Percentiles rank a stretch among this genome's conserved stretches.
These are phyloP conservation scores for Montipora sp. DNA, from an alignment of 64 coral and sea anemone species.

Conservation along the genomic window DNA sequence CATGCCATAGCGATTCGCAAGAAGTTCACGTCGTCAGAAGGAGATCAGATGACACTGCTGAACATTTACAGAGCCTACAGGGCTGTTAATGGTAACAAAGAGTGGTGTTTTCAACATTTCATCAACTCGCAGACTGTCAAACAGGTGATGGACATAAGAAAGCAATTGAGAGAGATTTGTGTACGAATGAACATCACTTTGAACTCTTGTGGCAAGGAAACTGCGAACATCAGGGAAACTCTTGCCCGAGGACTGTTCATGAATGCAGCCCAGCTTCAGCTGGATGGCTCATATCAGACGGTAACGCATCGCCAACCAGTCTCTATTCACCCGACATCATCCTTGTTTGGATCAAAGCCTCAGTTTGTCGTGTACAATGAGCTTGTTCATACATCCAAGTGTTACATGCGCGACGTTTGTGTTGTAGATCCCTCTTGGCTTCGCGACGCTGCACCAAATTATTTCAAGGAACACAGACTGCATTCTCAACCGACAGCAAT, in stretches of 20 bases:
- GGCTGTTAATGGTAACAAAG: constrained; percentile 70
- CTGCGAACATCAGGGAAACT: constrained; percentile 75
- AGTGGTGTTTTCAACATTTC: constrained; percentile 93
- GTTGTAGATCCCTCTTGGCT: constrained; percentile 91
- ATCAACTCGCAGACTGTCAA: constrained; percentile 91
- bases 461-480: constrained; percentile 85
- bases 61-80: constrained; percentile 98
- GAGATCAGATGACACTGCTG: constrained; percentile 91
- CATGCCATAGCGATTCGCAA: constrained; percentile 75
- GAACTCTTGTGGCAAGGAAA: constrained; percentile 85
- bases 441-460: constrained; percentile 71
- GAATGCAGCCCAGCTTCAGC: constrained; percentile 92
- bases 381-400: constrained; percentile 93
- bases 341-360: constrained; percentile 84
- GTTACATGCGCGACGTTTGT: constrained; percentile 94
- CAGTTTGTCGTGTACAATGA: constrained; percentile 94
- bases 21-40: constrained; percentile 94
- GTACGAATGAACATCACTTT: constrained; percentile 73
- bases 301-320: constrained; percentile 73
- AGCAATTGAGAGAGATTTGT: constrained; percentile 95
- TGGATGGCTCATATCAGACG: constrained; percentile 85
- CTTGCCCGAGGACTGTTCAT: constrained; percentile 81
- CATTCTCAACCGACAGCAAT: constrained; percentile 75
- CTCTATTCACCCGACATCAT: constrained; percentile 82
- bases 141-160: constrained; percentile 85